phyloP scores from a whole-genome alignment of 1,140 invertebrate species.

The Apis dorsata region DNA sequence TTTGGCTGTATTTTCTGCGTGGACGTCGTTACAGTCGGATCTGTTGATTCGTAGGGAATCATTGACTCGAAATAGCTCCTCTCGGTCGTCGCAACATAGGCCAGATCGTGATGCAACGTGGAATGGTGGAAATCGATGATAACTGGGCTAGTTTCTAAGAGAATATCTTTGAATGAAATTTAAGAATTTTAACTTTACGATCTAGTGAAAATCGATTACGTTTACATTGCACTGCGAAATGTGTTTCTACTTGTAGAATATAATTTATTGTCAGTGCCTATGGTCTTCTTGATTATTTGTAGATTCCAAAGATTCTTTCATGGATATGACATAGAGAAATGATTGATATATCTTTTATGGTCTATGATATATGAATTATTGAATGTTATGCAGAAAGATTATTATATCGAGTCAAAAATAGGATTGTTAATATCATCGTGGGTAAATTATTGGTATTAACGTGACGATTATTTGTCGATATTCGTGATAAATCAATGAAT shows the following conservation, averaged over 20 bases:
- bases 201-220: background rate
- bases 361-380: background rate
- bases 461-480: background rate
- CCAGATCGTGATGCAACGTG: constrained; percentile 4
- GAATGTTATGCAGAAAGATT: background rate
- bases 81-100: background rate
- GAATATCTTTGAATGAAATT: background rate
- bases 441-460: constrained; percentile 8
- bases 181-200: background rate
- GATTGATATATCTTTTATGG: background rate
- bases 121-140: background rate
- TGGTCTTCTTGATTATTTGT: background rate
- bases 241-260: background rate
- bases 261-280: background rate
- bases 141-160: background rate
- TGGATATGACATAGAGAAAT: background rate
- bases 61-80: constrained; percentile 31
- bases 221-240: no score
- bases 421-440: background rate
- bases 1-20: constrained; percentile 26
- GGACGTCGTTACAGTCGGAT: background rate
- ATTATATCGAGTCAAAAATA: background rate
- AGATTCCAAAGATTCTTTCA: background rate
- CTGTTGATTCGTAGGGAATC: constrained; percentile 1
- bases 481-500: background rate